These are phyloP conservation scores for Stomatorhinus ivindoensis DNA, from an alignment of 2,113 vertebrate genomes.

Conservation along the genomic window DNA sequence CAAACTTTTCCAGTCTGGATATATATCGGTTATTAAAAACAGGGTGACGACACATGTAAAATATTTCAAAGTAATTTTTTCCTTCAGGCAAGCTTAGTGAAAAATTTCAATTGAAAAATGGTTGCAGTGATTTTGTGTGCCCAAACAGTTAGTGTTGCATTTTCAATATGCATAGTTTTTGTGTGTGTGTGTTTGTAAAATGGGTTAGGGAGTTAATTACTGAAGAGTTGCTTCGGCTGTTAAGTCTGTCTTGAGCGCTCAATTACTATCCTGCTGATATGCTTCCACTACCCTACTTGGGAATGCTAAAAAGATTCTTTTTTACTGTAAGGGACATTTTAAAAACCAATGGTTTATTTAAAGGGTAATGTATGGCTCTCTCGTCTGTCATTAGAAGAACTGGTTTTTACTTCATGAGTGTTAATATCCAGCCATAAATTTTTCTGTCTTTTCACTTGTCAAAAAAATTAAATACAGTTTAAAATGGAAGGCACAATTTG, in stretches of 20 bases:
- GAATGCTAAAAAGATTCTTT: slow-evolving; percentile 27
- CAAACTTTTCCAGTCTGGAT: background rate
- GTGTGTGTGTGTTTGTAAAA: background rate
- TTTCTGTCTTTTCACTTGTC: background rate
- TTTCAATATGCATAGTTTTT: background rate
- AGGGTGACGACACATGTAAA: background rate
- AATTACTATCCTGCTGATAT: background rate
- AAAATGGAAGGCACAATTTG: background rate
- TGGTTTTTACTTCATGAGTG: background rate
- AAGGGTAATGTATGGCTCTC: background rate
- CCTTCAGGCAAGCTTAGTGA: background rate
- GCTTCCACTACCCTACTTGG: slow-evolving; percentile 15
- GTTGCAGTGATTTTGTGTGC: background rate
- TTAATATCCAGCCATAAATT: background rate
- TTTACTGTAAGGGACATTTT: slow-evolving; percentile 38
- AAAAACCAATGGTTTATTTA: slow-evolving; percentile 46
- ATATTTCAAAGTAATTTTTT: background rate
- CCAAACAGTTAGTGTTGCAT: background rate
- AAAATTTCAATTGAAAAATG: background rate
- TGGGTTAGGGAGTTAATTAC: background rate
- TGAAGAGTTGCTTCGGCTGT: background rate
- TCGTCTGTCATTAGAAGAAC: slow-evolving; percentile 38
- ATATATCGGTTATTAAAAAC: background rate
- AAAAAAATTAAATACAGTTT: background rate
- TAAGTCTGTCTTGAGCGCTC: background rate